Evolutionary conservation across 2,888 invertebrate species (phyloP), one percentile per base, ranked within the genome.

Genomic region (Drosophila anceps): DNA sequence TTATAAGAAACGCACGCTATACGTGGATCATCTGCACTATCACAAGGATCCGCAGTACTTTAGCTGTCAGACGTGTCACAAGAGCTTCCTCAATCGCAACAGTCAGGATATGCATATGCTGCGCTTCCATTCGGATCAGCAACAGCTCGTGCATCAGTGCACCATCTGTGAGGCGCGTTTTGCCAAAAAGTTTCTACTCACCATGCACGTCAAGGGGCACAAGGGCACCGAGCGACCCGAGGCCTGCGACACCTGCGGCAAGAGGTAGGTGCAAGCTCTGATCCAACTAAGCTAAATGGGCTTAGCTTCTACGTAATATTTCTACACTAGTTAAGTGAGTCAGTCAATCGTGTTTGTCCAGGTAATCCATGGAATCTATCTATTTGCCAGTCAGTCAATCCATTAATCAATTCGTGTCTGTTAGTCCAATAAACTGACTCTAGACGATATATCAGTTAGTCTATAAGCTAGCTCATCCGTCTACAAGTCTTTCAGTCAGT

Each of bases 51-150:
- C 90, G 18, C 82, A 90, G 54, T 90, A 91, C 20, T 90, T 85
- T 7, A 86, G 91, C 39, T 88, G 86, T 50, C 59, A 88, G 70
- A 58, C 71, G 0, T 88, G 87, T 18, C 81, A 64, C 35, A 88
- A 90, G 63, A 84, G 66, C 13, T 86, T 86, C 53, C 88, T 90
- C 24, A 86, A 89, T 29, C 91, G 85, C 20, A 86, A 86, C 46
- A 90, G 91, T 53, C 90, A 90, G 43, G 88, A 75, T 9, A 89
- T 89, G 90, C 85, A 86, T 41, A 89, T 90, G 91, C 66, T 86
- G 27, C 90, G 85, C 64, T 86, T 87, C 13, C 85, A 86, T 27
- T 87, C 88, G 31, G 84, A 84, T n/a, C 87, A 89, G 27, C 85
- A 90, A 60, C 77, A 88, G 59, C 44, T 88, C 44, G 82, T 88